These are phyloP conservation scores for Agrotis ipsilon DNA, from an alignment of 2,888 invertebrate genomes.

Conservation along the genomic window DNA sequence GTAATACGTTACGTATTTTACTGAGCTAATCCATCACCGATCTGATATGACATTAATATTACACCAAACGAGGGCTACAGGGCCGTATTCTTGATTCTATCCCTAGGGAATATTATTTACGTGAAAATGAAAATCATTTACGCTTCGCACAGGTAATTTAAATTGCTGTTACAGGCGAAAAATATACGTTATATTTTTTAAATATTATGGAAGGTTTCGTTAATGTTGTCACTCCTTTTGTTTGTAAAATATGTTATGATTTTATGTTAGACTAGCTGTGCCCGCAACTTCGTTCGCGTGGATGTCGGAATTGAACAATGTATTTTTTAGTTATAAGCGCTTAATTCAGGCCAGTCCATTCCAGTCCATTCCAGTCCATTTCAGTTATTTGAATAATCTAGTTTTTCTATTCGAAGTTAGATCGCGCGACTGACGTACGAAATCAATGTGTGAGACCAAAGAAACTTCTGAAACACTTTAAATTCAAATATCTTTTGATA, in stretches of 20 bases:
- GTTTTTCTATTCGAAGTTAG: no score
- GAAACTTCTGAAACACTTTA: no score
- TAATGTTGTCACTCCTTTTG: neutral
- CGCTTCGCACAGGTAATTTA: conserved; percentile 4
- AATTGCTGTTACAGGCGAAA: conserved; percentile 3
- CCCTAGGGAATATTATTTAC: neutral
- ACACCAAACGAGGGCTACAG: conserved; percentile 21
- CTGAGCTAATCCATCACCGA: conserved; percentile 36
- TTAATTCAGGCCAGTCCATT: no score
- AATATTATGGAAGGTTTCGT: neutral
- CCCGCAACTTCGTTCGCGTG: no score
- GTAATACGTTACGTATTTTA: conserved; percentile 28
- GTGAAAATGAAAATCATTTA: conserved; percentile 13
- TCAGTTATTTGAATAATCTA: no score
- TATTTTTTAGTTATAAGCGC: no score
- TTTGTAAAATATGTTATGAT: neutral
- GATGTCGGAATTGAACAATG: no score
- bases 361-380: no score
- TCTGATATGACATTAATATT: conserved; percentile 38
- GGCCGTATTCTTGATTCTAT: conserved; percentile 3
- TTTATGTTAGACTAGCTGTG: no score
- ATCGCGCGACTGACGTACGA: no score
- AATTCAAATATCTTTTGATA: no score
- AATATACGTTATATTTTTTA: neutral
- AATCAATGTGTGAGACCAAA: no score